Conservation (phyloP, 2,797 vertebrate genomes). For the Sylvia borin region DNA sequence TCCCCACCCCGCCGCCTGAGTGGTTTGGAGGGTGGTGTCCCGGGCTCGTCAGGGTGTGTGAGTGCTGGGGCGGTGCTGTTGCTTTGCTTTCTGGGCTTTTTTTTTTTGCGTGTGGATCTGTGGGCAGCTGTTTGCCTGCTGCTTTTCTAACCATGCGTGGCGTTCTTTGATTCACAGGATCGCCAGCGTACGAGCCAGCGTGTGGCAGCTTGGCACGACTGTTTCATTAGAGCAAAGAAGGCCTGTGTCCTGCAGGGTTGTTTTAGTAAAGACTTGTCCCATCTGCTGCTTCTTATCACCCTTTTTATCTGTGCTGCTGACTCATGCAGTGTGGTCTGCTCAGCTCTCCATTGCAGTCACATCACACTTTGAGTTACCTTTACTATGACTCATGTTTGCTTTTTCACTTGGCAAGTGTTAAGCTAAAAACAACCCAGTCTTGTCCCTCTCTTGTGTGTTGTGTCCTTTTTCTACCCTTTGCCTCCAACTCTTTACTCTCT, state of each 20-base stretch:
- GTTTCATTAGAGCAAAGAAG: constrained; percentile 14
- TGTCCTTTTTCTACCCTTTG: background rate
- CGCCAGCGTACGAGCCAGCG: background rate
- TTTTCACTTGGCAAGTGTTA: constrained; percentile 39
- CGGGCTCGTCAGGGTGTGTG: background rate
- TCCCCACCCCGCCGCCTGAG: background rate
- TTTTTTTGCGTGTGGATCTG: background rate
- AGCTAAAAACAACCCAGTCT: background rate
- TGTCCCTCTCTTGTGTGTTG: background rate
- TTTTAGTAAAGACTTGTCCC: constrained; percentile 55
- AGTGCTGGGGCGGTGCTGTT: background rate
- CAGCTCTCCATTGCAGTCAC: constrained; percentile 52
- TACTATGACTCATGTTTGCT: constrained; percentile 63
- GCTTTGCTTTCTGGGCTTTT: background rate
- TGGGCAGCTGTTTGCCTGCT: constrained; percentile 4
- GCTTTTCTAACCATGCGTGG: background rate
- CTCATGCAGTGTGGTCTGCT: constrained; percentile 57
- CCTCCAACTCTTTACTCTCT: background rate
- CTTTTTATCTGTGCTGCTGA: constrained; percentile 66
- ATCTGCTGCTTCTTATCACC: constrained; percentile 70
- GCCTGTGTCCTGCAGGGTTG: constrained; percentile 35
- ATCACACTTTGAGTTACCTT: constrained; percentile 49
- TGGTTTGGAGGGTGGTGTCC: background rate
- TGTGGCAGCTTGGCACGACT: constrained; percentile 1
- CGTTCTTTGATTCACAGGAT: background rate